Evolutionary conservation across 2,888 invertebrate genomes (phyloP), one percentile per base, ranked within the genome.

Genomic region (Patella depressa): DNA sequence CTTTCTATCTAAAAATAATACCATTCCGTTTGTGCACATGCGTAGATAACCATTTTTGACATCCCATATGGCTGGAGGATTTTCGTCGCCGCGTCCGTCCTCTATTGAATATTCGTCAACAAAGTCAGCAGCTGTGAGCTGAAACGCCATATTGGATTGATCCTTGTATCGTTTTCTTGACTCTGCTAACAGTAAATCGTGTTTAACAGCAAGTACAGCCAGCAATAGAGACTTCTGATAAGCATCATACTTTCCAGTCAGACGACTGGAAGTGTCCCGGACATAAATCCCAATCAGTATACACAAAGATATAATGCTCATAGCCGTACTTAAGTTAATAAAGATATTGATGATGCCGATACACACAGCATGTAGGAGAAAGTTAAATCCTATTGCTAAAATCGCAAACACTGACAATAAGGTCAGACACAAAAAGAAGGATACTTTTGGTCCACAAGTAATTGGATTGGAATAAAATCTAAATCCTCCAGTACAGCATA

Each of bases 231-330:
- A n/a, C 45, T 74, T 45, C 29, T 57, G 59, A 59, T 74, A 74
- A 29, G 14, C 17, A 24, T 57, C 17, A 54, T 75, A 75, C 45
- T 29, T 45, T 19, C 24, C 45, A 53, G 73, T 45, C 17, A 79
- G 73, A 55, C 72, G 45, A 34, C 24, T 70, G 55, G 77, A 79
- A 3, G 81, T 55, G 54, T 81, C 81, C n/a, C 79, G 53, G 65
- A 81, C 70, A 75, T 81, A 81, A 59, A 81, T 55, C 5, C 77
- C 17, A 14, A 81, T 69, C n/a, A 81, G 71, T 4, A 79, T 15
- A 55, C 78, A 45, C n/a, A 78, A 34, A 12, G 81, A 78, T 45
- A 81, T 72, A 45, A 81, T 70, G 57, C 72, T 74, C 73, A 79
- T 79, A 9, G 78, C 72, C 11, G 79, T 71, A 15, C 72, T 14